Percentiles rank a stretch among this genome's conserved stretches.
Evolutionary conservation across 1,140 invertebrate genomes (phyloP).

Genomic region (Pissodes strobi): DNA sequence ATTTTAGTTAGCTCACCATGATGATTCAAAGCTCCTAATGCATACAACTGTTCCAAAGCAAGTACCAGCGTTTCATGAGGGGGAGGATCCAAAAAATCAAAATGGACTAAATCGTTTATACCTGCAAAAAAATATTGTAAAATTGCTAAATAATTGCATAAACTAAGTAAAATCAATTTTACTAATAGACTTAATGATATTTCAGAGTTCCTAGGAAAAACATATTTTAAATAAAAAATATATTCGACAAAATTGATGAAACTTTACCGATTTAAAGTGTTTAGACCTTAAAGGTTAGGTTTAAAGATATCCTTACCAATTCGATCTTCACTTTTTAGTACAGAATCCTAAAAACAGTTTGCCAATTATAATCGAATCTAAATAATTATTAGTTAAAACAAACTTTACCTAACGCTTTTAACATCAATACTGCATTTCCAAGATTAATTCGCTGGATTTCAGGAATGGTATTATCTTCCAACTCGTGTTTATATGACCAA

Average conservation of each 20-base stretch:
- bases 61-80: slow-evolving; percentile 95
- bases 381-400: not conserved
- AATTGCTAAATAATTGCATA: too few relatives aligned
- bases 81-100: slow-evolving; percentile 98
- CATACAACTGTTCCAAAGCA: slow-evolving; percentile 97
- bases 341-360: too few relatives aligned
- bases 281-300: too few relatives aligned
- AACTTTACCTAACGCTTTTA: slow-evolving; percentile 87
- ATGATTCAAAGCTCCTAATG: slow-evolving; percentile 97
- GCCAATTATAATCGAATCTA: not conserved
- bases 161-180: too few relatives aligned
- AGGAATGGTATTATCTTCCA: slow-evolving; percentile 97
- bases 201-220: too few relatives aligned
- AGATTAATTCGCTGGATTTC: slow-evolving; percentile 98
- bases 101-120: slow-evolving; percentile 97
- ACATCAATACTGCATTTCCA: slow-evolving; percentile 93
- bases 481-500: slow-evolving; percentile 96
- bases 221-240: too few relatives aligned
- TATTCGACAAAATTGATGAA: too few relatives aligned
- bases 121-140: slow-evolving; percentile 15
- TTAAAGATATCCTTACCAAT: too few relatives aligned
- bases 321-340: too few relatives aligned
- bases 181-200: too few relatives aligned
- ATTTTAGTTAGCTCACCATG: slow-evolving; percentile 95
- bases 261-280: too few relatives aligned